phyloP scores from a whole-genome alignment of 2,888 invertebrate genomes.

The Plagiodera versicolora region DNA sequence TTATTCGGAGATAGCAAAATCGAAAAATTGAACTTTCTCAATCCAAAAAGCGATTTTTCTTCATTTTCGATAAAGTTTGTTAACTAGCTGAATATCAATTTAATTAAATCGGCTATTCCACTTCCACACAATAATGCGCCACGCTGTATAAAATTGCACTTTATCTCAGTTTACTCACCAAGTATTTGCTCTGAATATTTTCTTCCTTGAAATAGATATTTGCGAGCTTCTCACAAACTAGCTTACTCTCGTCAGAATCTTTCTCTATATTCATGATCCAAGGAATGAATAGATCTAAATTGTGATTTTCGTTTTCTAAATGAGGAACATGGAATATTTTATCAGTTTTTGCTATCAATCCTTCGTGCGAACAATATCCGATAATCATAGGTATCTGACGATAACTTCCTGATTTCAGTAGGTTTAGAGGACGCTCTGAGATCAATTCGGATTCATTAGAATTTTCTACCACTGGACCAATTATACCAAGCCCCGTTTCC shows the following conservation, averaged over 20 bases:
- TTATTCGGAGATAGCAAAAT: too few relatives aligned
- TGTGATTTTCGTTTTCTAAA: background rate
- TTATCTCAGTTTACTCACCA: conserved; percentile 8
- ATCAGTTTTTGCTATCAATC: conserved; percentile 29
- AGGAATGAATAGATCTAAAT: background rate
- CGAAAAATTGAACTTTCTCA: too few relatives aligned
- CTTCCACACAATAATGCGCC: too few relatives aligned
- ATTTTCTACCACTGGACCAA: conserved; percentile 38
- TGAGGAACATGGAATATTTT: background rate
- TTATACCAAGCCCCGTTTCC: background rate
- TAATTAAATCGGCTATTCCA: too few relatives aligned
- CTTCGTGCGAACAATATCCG: conserved; percentile 47
- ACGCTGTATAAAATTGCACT: background rate
- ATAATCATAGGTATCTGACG: conserved; percentile 37
- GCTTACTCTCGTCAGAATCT: conserved; percentile 1
- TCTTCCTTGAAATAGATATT: conserved; percentile 14
- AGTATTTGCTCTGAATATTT: conserved; percentile 9
- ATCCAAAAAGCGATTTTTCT: too few relatives aligned
- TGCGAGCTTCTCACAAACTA: background rate
- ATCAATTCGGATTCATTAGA: conserved; percentile 40
- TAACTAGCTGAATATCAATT: too few relatives aligned
- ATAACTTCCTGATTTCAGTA: conserved; percentile 39
- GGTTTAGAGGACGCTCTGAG: conserved; percentile 39
- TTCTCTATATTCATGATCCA: conserved; percentile 4
- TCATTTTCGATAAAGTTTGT: too few relatives aligned